Percentiles rank a stretch among this genome's conserved stretches.
phyloP scores from a whole-genome alignment of 2,888 invertebrate species.

The Metallyticus violacea region DNA sequence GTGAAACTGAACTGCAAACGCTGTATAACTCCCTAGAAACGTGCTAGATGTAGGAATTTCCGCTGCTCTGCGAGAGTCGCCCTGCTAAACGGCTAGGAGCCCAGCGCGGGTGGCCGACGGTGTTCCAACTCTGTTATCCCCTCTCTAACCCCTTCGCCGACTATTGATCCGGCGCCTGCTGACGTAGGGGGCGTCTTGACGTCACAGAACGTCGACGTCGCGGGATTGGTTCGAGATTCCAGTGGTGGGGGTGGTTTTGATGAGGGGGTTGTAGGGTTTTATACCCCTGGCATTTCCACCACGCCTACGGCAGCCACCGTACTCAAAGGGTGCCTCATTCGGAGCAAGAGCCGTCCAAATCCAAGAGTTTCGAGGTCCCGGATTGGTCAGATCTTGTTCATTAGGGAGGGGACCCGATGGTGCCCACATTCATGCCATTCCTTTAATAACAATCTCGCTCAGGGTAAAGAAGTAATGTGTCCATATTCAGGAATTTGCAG shows the following conservation, averaged over 20 bases:
- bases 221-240: neutral
- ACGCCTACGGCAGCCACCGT: neutral
- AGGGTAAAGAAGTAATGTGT: neutral
- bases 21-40: too few relatives aligned
- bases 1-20: too few relatives aligned
- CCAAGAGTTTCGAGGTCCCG: neutral
- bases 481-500: neutral
- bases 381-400: neutral
- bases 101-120: neutral
- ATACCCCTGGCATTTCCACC: neutral
- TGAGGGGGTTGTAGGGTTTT: too few relatives aligned
- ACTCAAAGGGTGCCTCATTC: neutral
- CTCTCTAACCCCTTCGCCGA: neutral
- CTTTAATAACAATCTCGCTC: neutral
- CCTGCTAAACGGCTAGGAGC: too few relatives aligned
- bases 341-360: too few relatives aligned
- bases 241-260: too few relatives aligned
- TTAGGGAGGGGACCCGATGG: neutral
- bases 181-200: constrained; percentile 19
- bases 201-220: neutral
- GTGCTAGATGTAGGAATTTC: too few relatives aligned
- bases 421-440: neutral
- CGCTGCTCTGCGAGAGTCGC: neutral
- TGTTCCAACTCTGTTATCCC: neutral
- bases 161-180: constrained; percentile 10